Conservation (phyloP, 1,140 invertebrate genomes). For the Archivesica marissinica region DNA sequence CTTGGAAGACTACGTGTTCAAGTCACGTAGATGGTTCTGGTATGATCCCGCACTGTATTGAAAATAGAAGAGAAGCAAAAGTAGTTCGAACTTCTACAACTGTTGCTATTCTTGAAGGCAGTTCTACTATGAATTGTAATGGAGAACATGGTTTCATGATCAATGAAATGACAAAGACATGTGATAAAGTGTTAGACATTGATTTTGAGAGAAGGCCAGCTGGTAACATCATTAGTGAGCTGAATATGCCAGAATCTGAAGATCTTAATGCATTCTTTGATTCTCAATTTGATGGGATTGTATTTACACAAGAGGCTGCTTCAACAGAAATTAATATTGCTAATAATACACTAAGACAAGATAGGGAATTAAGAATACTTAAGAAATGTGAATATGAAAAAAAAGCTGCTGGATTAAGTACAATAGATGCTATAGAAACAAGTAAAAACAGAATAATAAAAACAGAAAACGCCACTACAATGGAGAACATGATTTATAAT, state of each 20-base stretch:
- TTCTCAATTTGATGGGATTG: conserved; percentile 41
- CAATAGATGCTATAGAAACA: not conserved
- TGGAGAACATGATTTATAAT: not conserved
- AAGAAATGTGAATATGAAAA: not conserved
- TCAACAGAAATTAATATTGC: not conserved
- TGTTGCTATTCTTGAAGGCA: no score
- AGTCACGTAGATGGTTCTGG: not conserved
- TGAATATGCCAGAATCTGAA: conserved; percentile 48
- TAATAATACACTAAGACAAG: not conserved
- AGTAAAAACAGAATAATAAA: not conserved
- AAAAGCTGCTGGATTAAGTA: not conserved
- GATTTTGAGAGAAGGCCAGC: not conserved
- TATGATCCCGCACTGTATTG: not conserved
- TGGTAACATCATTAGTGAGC: not conserved
- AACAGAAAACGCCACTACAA: not conserved
- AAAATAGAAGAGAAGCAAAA: not conserved
- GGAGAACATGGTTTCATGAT: not conserved
- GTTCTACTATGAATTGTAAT: not conserved
- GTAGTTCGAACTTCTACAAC: not conserved
- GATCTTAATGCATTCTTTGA: conserved; percentile 48
- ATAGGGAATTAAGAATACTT: not conserved
- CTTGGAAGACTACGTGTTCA: not conserved
- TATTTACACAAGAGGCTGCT: conserved; percentile 20
- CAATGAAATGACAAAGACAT: not conserved
- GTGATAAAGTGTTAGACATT: not conserved